Evolutionary conservation across 2,113 vertebrate species (phyloP), one percentile per base, ranked within the genome.

Genomic region (Bungarus multicinctus): DNA sequence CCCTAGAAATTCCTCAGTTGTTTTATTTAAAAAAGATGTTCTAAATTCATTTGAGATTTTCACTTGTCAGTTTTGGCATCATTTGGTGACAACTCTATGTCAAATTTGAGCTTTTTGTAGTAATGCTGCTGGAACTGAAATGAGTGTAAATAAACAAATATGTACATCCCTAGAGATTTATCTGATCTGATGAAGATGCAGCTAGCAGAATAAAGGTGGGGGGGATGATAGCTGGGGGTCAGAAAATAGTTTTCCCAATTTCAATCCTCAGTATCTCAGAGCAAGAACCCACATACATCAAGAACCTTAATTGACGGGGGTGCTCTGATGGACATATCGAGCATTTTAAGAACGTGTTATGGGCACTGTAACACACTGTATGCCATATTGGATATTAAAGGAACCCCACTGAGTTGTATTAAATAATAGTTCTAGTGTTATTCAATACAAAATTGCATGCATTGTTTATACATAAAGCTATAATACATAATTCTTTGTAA

Each of bases 91-190:
- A 88, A 88, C 87, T 88, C 27, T 88, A 3, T 53, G 52, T 55
- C 22, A 39, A 43, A 89, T 23, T 39, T 39, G 53, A 43, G 54
- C n/a, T 57, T 89, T 34, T 57, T 34, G n/a, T n/a, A 39, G 45
- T 57, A 57, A 89, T 89, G 88, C 88, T 89, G 88, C 88, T 89
- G 22, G 54, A 57, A 57, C 88, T 55, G 88, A 89, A 43, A 89
- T 39, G 52, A 53, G 20, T n/a, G 52, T 53, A 34, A 89, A 89
- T 53, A 88, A 88, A 88, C 85, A n/a, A 81, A 81, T 87, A 87
- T 27, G 45, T 50, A 87, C 85, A 87, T 47, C 12, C 45, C 43
- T 47, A 87, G 45, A 87, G 45, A 47, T 87, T 53, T 52, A 87
- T 53, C 50, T 20, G 5, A 87, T 53, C 11, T 53, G 50, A 53